These are phyloP conservation scores for Antheraea yamamai DNA, from an alignment of 2,888 invertebrate species.

Conservation along the genomic window DNA sequence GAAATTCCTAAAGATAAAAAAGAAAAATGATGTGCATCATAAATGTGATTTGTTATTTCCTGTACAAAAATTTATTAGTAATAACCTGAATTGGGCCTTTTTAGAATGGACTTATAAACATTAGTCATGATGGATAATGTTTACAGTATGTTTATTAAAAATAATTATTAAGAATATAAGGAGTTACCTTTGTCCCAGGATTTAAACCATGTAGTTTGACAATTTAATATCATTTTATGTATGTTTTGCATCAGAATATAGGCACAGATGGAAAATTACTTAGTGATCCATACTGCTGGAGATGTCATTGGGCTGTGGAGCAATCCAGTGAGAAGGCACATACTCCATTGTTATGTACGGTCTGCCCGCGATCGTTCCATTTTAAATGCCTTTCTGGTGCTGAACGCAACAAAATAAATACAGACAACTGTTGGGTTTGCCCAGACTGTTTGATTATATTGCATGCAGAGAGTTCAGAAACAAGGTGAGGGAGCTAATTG, in stretches of 20 bases:
- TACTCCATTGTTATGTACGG: conserved; percentile 84
- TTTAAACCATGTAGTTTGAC: background rate
- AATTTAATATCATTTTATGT: background rate
- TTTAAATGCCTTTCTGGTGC: conserved; percentile 85
- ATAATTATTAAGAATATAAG: background rate
- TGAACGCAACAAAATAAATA: conserved; percentile 68
- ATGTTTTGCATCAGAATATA: conserved; percentile 37
- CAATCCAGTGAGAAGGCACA: conserved; percentile 63
- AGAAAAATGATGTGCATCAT: background rate
- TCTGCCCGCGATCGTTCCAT: conserved; percentile 94
- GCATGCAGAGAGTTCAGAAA: conserved; percentile 87
- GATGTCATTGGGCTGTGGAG: conserved; percentile 90
- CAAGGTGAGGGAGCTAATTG: conserved; percentile 74
- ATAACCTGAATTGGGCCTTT: background rate
- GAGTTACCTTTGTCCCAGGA: background rate
- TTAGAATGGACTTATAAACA: background rate
- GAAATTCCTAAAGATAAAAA: background rate
- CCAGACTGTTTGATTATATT: conserved; percentile 91
- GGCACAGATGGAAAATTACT: conserved; percentile 55
- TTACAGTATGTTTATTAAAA: background rate
- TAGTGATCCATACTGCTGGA: conserved; percentile 93
- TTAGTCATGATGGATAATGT: background rate
- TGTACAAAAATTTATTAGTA: background rate
- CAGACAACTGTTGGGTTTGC: conserved; percentile 87
- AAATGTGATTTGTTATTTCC: background rate